phyloP scores from a whole-genome alignment of 2,113 vertebrate genomes.

The Spermophilus dauricus region DNA sequence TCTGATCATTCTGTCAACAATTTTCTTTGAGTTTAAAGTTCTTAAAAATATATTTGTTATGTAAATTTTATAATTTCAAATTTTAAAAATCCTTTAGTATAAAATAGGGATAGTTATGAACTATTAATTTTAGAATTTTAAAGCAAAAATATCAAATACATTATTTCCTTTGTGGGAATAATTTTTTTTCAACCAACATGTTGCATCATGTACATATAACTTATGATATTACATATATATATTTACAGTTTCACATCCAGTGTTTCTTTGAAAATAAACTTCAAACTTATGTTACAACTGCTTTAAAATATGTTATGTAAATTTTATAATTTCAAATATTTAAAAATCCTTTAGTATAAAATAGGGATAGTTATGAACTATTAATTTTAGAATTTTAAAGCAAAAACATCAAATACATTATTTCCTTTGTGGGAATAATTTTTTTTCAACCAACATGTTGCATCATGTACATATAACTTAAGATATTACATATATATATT shows the following conservation, averaged over 20 bases:
- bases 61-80: not conserved
- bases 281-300: no score
- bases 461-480: not conserved
- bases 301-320: not conserved
- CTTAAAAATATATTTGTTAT: not conserved
- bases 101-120: not conserved
- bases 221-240: not conserved
- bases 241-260: no score
- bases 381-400: not conserved
- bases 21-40: conserved; percentile 43
- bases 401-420: not conserved
- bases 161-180: not conserved
- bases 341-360: not conserved
- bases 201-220: not conserved
- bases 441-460: not conserved
- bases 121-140: not conserved
- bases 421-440: not conserved
- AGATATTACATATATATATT: not conserved
- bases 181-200: not conserved
- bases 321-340: not conserved
- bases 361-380: not conserved
- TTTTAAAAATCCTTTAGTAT: not conserved
- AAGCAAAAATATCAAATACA: not conserved
- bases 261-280: no score
- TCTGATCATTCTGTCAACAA: not conserved